A percentile compares a stretch with the other conserved stretches of the same genome.
These are phyloP conservation scores for Rafetus swinhoei DNA, from an alignment of 2,113 vertebrate species.

Conservation along the genomic window DNA sequence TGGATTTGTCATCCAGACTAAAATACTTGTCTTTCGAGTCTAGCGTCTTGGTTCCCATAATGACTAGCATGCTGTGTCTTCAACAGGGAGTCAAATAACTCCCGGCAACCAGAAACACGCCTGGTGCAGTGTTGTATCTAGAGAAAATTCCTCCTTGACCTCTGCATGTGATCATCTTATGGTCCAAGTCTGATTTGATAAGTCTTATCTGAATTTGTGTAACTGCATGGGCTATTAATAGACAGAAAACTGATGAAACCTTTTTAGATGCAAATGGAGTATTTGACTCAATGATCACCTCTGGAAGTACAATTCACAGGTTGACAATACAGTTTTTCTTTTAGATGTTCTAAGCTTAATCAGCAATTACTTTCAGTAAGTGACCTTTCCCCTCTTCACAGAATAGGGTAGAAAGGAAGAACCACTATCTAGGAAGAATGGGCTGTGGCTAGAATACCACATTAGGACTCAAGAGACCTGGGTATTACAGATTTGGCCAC, in stretches of 20 bases:
- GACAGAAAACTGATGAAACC: conserved; percentile 2
- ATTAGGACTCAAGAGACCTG: not conserved
- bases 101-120: too few relatives aligned
- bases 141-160: conserved; percentile 12
- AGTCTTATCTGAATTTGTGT: conserved; percentile 24
- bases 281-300: conserved; percentile 14
- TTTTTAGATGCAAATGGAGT: not conserved
- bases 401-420: rapidly evolving
- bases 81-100: not conserved
- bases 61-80: not conserved
- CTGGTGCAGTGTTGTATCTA: not conserved
- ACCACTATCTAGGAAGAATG: not conserved
- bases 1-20: not conserved
- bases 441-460: not conserved
- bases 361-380: not conserved
- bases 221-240: conserved; percentile 33
- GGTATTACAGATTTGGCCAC: not conserved
- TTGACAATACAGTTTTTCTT: not conserved
- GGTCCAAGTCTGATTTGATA: not conserved
- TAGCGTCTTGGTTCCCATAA: not conserved
- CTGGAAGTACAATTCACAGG: not conserved
- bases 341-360: not conserved
- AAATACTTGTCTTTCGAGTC: not conserved
- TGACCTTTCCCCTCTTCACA: not conserved
- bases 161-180: conserved; percentile 35